A percentile compares a stretch with the other conserved stretches of the same genome.
phyloP scores from a whole-genome alignment of 2,113 vertebrate genomes.

The Eudyptes chrysolophus region DNA sequence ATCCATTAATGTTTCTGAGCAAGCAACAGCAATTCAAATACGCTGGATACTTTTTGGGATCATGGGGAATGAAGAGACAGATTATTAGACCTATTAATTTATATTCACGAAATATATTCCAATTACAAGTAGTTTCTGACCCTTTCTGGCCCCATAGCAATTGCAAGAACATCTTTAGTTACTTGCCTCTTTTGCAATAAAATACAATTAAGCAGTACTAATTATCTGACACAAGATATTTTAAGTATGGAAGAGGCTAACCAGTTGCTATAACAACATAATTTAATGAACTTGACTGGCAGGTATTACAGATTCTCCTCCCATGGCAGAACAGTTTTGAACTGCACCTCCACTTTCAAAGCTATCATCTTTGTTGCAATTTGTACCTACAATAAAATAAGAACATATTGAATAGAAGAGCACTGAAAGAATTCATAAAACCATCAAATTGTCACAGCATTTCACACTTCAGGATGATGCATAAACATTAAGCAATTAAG shows the following conservation, averaged over 20 bases:
- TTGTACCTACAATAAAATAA: neutral
- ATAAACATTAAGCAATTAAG: neutral
- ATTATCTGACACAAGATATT: conserved; percentile 30
- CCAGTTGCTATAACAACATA: conserved; percentile 20
- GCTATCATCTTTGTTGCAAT: neutral
- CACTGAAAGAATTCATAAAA: neutral
- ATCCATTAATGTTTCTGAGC: neutral
- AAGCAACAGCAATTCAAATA: neutral
- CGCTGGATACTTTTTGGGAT: neutral
- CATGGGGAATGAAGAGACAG: neutral
- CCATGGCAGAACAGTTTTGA: neutral
- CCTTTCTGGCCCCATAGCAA: neutral
- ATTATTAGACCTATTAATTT: conserved; percentile 22
- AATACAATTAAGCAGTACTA: conserved; percentile 33
- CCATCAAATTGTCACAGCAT: neutral
- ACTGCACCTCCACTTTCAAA: neutral
- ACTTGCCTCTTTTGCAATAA: conserved; percentile 24
- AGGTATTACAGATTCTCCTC: neutral
- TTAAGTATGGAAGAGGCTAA: neutral
- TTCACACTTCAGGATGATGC: neutral
- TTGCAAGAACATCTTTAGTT: conserved; percentile 26
- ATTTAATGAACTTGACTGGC: neutral
- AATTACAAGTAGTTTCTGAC: conserved; percentile 24
- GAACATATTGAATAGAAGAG: neutral
- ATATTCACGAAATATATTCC: neutral